These are phyloP conservation scores for Lytechinus variegatus DNA, from an alignment of 35 echinoderm and acorn worm species.

Conservation along the genomic window DNA sequence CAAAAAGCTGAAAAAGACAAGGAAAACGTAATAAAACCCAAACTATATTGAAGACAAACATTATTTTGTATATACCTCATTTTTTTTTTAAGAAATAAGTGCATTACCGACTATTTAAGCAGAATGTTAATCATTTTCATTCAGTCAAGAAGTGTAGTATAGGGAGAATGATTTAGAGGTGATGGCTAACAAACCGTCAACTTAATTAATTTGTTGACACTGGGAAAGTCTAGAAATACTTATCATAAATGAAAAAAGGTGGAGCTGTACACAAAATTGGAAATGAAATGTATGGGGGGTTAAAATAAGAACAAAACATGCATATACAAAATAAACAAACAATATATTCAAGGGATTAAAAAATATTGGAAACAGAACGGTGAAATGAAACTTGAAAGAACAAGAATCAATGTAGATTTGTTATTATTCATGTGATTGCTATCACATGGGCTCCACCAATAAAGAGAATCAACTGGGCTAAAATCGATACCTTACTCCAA, in stretches of 20 bases:
- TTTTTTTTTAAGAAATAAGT: no score
- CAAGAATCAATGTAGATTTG: neutral
- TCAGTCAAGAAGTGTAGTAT: no score
- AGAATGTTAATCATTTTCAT: no score
- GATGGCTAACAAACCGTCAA: neutral
- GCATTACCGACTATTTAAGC: no score
- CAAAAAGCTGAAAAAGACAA: neutral
- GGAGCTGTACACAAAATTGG: neutral
- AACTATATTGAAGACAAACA: neutral
- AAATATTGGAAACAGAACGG: neutral
- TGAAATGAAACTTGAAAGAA: no score
- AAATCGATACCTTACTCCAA: neutral
- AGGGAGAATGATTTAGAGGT: neutral
- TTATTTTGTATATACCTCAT: neutral
- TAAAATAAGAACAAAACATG: neutral
- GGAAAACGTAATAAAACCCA: neutral
- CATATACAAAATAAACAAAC: neutral
- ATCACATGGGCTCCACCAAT: neutral
- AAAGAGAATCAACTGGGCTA: neutral
- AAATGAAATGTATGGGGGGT: neutral
- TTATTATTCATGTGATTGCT: neutral
- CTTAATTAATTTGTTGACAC: neutral
- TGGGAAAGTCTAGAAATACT: neutral
- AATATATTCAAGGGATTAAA: neutral
- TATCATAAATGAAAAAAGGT: neutral